Base-by-base conservation (phyloP, 2,797 vertebrate species). In the Falco naumanni region DNA sequence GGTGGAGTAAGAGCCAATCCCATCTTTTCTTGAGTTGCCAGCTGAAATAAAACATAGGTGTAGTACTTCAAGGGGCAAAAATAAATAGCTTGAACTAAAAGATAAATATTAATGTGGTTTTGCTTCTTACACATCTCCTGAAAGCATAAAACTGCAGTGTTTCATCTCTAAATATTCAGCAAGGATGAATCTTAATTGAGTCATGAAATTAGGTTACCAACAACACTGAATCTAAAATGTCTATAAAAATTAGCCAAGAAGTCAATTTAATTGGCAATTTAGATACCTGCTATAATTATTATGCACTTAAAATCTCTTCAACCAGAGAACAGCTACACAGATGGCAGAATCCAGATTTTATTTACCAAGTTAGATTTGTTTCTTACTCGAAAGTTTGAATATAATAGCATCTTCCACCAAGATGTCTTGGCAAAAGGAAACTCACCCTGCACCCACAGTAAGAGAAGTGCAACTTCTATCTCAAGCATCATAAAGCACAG, bases 31-130 rank as follows among this genome's bases (percentile, higher is more conserved):
- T 65, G 53, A 95, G 72, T 14, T 92, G 77, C 65, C 84, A 92
- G 39, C 39, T 68, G 56, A 94, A 95, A 84, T 57, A 69, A 90
- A 95, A 47, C 63, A 83, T 56, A 86, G 54, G 82, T 90, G 54
- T 59, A 75, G 93, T 88, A 93, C 91, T 94, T 95, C 89, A 96
- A 95, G 91, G 57, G 94, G 80, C 6, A 84, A 78, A 86, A 96
- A 97, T 87, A 95, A 96, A 89, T 91, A 93, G 85, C 75, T 90
- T 76, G 61, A 94, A 95, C 89, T n/a, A 61, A 28, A 83, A 89
- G 54, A 95, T 94, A 86, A 96, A 96, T 97, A 97, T 96, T 96
- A 79, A 95, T 95, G 74, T 59, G 66, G 15, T 61, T 95, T 96
- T 91, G 77, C 90, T 92, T 94, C 91, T 92, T 70, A 89, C 34